These are phyloP conservation scores for Pachymerium ferrugineum DNA, from an alignment of 2,888 invertebrate species.

Conservation along the genomic window DNA sequence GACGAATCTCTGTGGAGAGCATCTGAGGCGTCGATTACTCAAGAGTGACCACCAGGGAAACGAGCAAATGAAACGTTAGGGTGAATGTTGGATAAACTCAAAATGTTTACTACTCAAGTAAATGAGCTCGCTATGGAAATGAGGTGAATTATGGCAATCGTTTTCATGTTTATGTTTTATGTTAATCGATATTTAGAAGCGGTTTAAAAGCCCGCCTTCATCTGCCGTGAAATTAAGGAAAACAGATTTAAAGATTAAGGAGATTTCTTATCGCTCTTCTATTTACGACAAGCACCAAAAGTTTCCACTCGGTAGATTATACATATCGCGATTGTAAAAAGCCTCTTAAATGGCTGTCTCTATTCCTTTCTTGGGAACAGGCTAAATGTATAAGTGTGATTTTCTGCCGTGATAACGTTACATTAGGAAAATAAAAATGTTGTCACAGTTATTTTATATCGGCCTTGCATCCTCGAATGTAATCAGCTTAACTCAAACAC, in stretches of 20 bases:
- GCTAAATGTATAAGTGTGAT: not conserved
- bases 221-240: slow-evolving; percentile 15
- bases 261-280: not conserved
- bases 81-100: not conserved
- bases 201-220: slow-evolving; percentile 17
- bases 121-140: slow-evolving; percentile 20
- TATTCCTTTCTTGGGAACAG: slow-evolving; percentile 17
- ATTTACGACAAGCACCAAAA: slow-evolving; percentile 9
- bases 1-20: slow-evolving; percentile 22
- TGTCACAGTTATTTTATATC: not conserved
- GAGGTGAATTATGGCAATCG: slow-evolving; percentile 18
- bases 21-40: slow-evolving; percentile 19
- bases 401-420: slow-evolving; percentile 1
- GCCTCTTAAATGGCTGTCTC: not conserved
- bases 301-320: slow-evolving; percentile 23
- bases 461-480: not conserved
- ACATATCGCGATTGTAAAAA: slow-evolving; percentile 10
- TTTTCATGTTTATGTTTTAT: slow-evolving; percentile 11
- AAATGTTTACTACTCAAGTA: not conserved
- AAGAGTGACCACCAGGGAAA: not conserved
- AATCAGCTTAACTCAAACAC: not conserved
- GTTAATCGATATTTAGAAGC: slow-evolving; percentile 11
- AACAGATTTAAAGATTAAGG: slow-evolving; percentile 19
- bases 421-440: not conserved
- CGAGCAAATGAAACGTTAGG: slow-evolving; percentile 14